Percentiles rank a stretch among this genome's conserved stretches.
phyloP scores from a whole-genome alignment of 2,888 invertebrate species.

The Ophion costatus region DNA sequence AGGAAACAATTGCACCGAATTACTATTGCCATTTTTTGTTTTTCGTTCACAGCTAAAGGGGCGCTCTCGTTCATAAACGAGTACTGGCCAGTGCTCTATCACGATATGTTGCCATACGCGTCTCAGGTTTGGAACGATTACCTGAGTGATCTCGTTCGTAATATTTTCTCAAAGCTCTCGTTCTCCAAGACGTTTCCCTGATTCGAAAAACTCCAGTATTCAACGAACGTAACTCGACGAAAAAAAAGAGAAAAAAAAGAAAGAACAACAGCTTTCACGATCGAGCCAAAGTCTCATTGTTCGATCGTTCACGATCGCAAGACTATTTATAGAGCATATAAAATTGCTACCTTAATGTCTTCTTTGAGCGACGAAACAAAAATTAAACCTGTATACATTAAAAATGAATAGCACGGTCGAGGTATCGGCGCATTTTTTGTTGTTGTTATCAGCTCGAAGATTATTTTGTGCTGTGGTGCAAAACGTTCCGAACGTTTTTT shows the following conservation, averaged over 20 bases:
- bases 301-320: conserved; percentile 28
- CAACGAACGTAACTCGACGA: background rate
- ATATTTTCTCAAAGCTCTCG: conserved; percentile 83
- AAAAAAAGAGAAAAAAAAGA: background rate
- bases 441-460: background rate
- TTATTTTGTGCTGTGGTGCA: conserved; percentile 13
- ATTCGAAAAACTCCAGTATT: conserved; percentile 45
- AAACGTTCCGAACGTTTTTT: conserved; percentile 16
- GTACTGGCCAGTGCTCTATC: conserved; percentile 87
- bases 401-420: background rate
- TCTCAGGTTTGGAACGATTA: conserved; percentile 85
- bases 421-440: background rate
- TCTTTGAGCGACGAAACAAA: background rate
- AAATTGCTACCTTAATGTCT: conserved; percentile 9
- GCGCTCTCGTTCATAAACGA: conserved; percentile 86
- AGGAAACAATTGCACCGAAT: background rate
- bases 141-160: conserved; percentile 85
- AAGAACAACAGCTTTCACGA: conserved; percentile 20
- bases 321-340: background rate
- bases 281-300: conserved; percentile 28
- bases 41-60: conserved; percentile 85
- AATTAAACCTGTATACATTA: background rate
- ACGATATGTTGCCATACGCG: conserved; percentile 85
- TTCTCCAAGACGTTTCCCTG: conserved; percentile 78
- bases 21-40: conserved; percentile 10